A percentile compares a stretch with the other conserved stretches of the same genome.
These are phyloP conservation scores for Ispidina lecontei DNA, from an alignment of 2,797 vertebrate genomes.

Conservation along the genomic window DNA sequence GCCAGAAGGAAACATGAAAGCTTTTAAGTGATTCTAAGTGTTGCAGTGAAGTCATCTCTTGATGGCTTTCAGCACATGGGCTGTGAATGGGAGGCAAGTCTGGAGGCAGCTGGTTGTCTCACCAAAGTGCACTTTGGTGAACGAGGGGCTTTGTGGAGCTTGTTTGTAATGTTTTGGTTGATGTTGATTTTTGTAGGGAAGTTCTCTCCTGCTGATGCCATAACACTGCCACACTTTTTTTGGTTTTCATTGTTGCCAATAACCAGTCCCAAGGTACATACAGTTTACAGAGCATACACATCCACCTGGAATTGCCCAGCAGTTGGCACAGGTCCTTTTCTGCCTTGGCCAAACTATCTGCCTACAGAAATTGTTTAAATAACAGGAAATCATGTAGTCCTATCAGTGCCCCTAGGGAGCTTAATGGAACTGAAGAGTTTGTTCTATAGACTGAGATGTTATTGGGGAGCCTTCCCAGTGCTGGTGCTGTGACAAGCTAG, in stretches of 20 bases:
- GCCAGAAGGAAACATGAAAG: background rate
- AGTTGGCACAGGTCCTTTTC: background rate
- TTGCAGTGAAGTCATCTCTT: background rate
- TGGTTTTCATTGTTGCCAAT: background rate
- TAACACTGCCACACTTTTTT: background rate
- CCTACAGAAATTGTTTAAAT: background rate
- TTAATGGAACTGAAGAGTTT: background rate
- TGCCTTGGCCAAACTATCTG: background rate
- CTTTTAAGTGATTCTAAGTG: background rate
- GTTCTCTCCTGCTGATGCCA: background rate
- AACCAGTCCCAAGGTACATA: background rate
- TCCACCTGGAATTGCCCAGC: background rate
- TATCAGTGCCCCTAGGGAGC: background rate
- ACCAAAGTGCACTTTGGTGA: background rate
- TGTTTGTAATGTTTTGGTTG: background rate
- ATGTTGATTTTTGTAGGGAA: background rate
- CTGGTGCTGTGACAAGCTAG: background rate
- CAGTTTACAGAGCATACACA: too few relatives aligned
- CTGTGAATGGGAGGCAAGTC: background rate
- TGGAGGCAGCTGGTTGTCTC: background rate
- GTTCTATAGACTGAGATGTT: background rate
- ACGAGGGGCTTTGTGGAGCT: background rate
- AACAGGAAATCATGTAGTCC: background rate
- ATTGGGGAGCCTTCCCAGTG: background rate
- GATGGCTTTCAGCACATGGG: fast-evolving